These are phyloP conservation scores for Tigriopus californicus DNA, from an alignment of 2,888 invertebrate genomes.

Conservation along the genomic window DNA sequence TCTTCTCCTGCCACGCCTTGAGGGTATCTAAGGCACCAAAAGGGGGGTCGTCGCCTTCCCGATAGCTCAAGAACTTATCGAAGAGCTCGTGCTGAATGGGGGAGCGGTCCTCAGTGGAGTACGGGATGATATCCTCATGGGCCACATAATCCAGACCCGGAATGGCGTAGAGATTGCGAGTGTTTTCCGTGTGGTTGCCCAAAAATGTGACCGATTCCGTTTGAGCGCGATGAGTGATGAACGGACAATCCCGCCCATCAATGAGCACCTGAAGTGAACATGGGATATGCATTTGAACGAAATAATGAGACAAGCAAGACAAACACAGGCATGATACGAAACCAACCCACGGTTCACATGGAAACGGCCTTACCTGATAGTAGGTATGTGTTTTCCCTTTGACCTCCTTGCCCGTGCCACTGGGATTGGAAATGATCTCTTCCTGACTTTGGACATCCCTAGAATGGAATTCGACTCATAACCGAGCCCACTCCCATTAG, in stretches of 20 bases:
- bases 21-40: conserved; percentile 74
- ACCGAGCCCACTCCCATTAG: no score
- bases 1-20: conserved; percentile 88
- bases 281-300: no score
- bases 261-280: conserved; percentile 46
- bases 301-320: no score
- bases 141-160: conserved; percentile 95
- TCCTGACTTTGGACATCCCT: no score
- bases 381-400: conserved; percentile 81
- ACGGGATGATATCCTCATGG: conserved; percentile 92
- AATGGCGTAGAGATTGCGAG: conserved; percentile 81
- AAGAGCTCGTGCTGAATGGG: conserved; percentile 90
- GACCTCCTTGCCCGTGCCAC: conserved; percentile 23
- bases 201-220: conserved; percentile 93
- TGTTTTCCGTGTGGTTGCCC: conserved; percentile 75
- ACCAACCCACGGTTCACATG: no score
- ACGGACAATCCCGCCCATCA: conserved; percentile 88
- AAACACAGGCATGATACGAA: no score
- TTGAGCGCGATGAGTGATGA: conserved; percentile 77
- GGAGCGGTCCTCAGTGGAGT: conserved; percentile 63
- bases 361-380: conserved; percentile 65
- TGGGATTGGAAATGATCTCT: not conserved
- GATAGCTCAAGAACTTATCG: conserved; percentile 57
- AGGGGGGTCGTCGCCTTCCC: conserved; percentile 46
- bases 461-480: no score